These are phyloP conservation scores for Synchiropus splendidus DNA, from an alignment of 2,113 vertebrate genomes.

Conservation along the genomic window DNA sequence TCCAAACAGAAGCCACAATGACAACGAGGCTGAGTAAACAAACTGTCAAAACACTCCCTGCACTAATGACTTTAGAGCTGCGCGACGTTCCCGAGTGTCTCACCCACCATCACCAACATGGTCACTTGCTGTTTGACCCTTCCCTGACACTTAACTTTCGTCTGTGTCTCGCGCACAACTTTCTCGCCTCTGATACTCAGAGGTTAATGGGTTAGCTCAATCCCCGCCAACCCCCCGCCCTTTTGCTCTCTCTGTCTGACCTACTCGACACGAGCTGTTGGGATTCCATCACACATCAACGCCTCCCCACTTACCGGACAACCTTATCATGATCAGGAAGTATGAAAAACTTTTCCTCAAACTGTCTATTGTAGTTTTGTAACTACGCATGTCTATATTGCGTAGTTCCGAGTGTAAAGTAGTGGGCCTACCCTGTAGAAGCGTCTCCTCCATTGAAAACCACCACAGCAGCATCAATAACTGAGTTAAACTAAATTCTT, in stretches of 20 bases:
- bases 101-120: background rate
- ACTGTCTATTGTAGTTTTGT: too few species aligned
- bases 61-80: conserved; percentile 43
- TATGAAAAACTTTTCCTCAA: too few species aligned
- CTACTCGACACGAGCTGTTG: conserved; percentile 38
- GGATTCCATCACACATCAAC: conserved; percentile 37
- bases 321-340: too few species aligned
- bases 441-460: conserved; percentile 39
- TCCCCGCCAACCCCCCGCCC: background rate
- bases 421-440: conserved; percentile 37
- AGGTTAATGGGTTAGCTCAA: conserved; percentile 24
- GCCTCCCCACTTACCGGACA: too few species aligned
- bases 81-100: conserved; percentile 25
- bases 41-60: conserved; percentile 2
- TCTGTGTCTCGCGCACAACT: background rate
- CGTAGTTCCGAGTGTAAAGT: conserved; percentile 43
- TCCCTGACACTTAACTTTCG: conserved; percentile 13
- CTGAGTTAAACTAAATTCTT: conserved; percentile 3
- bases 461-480: conserved; percentile 31
- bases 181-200: conserved; percentile 1
- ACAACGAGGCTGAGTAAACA: conserved; percentile 46
- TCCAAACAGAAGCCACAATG: conserved; percentile 3
- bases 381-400: conserved; percentile 2
- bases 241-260: conserved; percentile 37
- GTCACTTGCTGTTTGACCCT: conserved; percentile 15